phyloP scores from a whole-genome alignment of 2,797 vertebrate species.

The Halcyon smyrnensis region DNA sequence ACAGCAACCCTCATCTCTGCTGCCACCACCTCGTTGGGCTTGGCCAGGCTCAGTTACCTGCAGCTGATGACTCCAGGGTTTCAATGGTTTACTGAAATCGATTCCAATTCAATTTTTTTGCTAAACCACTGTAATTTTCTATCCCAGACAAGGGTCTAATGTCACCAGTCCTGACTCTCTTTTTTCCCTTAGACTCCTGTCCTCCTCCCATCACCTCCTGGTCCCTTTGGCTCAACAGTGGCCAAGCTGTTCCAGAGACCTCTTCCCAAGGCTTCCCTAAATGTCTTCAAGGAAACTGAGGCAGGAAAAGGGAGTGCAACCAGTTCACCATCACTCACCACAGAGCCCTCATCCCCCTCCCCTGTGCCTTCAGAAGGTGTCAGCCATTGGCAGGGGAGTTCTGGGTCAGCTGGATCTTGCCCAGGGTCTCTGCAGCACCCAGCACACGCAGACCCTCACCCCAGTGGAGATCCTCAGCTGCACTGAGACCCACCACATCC shows the following conservation, averaged over 20 bases:
- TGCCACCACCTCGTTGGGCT: not conserved
- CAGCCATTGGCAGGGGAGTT: not conserved
- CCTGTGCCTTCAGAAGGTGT: not conserved
- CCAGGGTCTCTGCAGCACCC: not conserved
- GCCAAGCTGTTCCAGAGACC: not conserved
- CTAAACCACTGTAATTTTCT: not conserved
- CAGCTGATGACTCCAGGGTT: not conserved
- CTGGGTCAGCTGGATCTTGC: not conserved
- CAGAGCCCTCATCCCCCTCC: not conserved
- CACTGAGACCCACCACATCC: fast-evolving
- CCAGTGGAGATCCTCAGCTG: not conserved
- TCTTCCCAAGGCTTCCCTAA: not conserved
- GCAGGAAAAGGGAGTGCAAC: not conserved
- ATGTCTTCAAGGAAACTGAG: not conserved
- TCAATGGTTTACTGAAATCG: not conserved
- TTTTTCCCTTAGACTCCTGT: not conserved
- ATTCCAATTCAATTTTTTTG: not conserved
- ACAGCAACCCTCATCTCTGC: not conserved
- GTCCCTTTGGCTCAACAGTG: not conserved
- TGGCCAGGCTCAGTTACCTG: not conserved
- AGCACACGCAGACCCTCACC: not conserved
- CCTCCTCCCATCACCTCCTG: not conserved
- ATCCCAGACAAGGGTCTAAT: not conserved
- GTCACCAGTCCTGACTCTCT: not conserved
- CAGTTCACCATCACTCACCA: not conserved